phyloP scores from a whole-genome alignment of 1,140 invertebrate genomes.

The Oryzaephilus surinamensis region DNA sequence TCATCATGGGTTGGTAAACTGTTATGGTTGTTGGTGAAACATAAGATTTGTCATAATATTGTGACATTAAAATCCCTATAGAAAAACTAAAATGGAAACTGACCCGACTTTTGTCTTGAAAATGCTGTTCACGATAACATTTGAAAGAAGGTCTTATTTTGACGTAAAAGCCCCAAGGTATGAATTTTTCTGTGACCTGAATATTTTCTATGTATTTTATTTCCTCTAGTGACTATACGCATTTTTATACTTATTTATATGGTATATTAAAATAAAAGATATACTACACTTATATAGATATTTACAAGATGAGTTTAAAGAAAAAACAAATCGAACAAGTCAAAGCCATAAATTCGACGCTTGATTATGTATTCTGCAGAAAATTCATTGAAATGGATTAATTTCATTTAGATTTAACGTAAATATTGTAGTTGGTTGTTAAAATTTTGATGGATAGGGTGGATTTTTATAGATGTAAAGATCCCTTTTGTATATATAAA shows the following conservation, averaged over 20 bases:
- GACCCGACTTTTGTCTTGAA: slow-evolving; percentile 14
- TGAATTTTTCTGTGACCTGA: slow-evolving; percentile 15
- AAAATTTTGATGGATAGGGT: background rate
- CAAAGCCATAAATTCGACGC: background rate
- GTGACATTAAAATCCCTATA: slow-evolving; percentile 11
- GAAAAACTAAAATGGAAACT: slow-evolving; percentile 12
- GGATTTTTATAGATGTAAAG: background rate
- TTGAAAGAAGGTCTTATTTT: slow-evolving; percentile 14
- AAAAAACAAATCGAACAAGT: background rate
- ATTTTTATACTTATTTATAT: background rate
- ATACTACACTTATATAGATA: background rate
- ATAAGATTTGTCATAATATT: slow-evolving; percentile 13
- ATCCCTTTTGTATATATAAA: too few relatives aligned
- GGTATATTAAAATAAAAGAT: background rate
- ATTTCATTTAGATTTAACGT: too few relatives aligned
- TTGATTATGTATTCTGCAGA: background rate
- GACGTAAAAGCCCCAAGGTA: slow-evolving; percentile 16
- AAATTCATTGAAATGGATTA: background rate
- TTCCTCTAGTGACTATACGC: background rate
- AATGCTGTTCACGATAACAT: slow-evolving; percentile 13
- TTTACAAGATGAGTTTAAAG: background rate
- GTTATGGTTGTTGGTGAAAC: too few relatives aligned
- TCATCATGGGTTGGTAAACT: too few relatives aligned
- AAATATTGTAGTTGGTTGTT: background rate
- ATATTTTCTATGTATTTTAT: slow-evolving; percentile 8